Conservation (phyloP, 1,140 invertebrate species). For the Drosophila lacertosa region DNA sequence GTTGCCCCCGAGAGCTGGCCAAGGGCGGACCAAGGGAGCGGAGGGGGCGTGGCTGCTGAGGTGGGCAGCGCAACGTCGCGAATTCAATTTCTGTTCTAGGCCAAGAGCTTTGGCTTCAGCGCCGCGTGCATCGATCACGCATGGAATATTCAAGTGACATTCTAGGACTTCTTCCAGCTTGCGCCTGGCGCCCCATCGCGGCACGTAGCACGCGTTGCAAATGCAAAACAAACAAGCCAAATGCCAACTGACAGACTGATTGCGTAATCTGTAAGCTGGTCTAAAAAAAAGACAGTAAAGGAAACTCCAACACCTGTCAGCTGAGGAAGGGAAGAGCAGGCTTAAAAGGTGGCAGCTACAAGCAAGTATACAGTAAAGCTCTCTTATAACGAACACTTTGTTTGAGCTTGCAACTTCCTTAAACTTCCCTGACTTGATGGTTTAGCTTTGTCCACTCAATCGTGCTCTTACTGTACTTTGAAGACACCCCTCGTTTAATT, state of each 20-base stretch:
- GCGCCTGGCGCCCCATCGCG: neutral
- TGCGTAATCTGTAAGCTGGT: conserved; percentile 29
- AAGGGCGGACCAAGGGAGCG: too few relatives aligned
- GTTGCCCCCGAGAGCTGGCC: conserved; percentile 50
- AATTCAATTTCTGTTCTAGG: conserved; percentile 57
- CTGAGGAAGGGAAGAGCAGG: neutral
- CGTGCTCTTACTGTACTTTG: too few relatives aligned
- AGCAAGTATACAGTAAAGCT: neutral
- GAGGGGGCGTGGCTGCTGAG: neutral
- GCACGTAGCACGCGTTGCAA: conserved; percentile 26
- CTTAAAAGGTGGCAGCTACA: neutral
- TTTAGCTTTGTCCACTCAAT: too few relatives aligned
- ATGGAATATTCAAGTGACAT: conserved; percentile 75
- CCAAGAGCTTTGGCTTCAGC: conserved; percentile 8
- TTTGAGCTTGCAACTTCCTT: too few relatives aligned
- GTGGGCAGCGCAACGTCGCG: neutral
- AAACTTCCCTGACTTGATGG: too few relatives aligned
- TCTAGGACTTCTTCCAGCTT: conserved; percentile 6
- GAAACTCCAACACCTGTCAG: conserved; percentile 19
- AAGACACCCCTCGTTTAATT: conserved; percentile 6
- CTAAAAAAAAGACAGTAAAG: too few relatives aligned
- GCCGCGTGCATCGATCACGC: conserved; percentile 70
- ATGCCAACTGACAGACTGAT: conserved; percentile 35
- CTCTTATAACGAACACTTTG: too few relatives aligned
- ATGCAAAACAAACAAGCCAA: conserved; percentile 43